Base-by-base conservation (phyloP, 2,113 vertebrate genomes). In the Pipra filicauda region DNA sequence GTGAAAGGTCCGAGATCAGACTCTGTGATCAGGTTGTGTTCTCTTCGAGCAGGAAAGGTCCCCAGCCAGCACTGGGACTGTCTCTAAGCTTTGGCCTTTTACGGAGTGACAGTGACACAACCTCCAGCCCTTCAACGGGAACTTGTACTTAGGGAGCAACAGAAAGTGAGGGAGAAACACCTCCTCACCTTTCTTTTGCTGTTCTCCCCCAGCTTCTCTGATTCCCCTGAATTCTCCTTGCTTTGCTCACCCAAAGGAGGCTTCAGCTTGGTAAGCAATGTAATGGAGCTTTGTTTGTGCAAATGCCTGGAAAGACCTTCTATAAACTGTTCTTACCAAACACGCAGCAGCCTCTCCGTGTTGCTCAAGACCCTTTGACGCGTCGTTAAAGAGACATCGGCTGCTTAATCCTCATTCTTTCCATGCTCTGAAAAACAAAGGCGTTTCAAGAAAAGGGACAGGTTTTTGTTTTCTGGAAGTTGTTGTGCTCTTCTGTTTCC, bases 401-500 rank as follows among this genome's bases (percentile, higher is more conserved):
- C 43, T 44, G 55, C 55, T 84, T 41, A 86, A 90, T 71, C 62
- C 81, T 93, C 71, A 44, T 46, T 69, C 66, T 90, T 96, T 86
- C 85, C 52, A 20, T 33, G 24, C 69, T 54, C 90, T 49, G 52
- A 74, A 74, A 70, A 88, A 73, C 54, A 83, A 10, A 1, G 35
- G 17, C 51, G 55, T 83, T 81, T 86, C 79, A 72, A 83, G 80
- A 35, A 46, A 85, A 64, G 24, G 26, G 39, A 19, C 21, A 76
- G 75, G 49, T 66, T 73, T 88, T 94, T 66, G 33, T 86, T 84
- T 95, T 95, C 78, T 96, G 89, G 67, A 93, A 94, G 48, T 41
- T 44, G 26, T 15, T 86, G 51, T 35, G 7, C 55, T 43, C 67
- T 79, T 95, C 46, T 33, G 64, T 67, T 93, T 94, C 79, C 88